phyloP scores from a whole-genome alignment of 37 sponge, comb jelly and placozoan genomes.

The Ianthella basta region DNA sequence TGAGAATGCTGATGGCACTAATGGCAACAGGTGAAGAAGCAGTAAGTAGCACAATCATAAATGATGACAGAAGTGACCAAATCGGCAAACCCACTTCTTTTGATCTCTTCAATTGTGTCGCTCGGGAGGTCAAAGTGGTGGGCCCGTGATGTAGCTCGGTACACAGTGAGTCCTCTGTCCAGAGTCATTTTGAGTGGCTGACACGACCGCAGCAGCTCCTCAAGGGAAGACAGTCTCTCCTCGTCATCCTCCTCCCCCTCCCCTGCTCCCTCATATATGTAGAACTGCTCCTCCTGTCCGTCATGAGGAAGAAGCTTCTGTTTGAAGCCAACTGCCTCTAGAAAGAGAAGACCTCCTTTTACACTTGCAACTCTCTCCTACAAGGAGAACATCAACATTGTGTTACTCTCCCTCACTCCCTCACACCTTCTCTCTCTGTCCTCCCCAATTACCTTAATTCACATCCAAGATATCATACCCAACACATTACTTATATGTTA shows the following conservation, averaged over 20 bases:
- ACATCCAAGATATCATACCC: too few species aligned
- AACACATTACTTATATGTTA: too few species aligned
- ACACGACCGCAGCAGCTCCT: constrained; percentile 39
- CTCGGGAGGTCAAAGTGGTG: constrained; percentile 59
- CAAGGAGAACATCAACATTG: not conserved
- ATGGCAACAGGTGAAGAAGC: too few species aligned
- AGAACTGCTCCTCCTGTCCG: constrained; percentile 64
- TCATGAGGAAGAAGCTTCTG: constrained; percentile 53
- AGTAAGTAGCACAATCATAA: too few species aligned
- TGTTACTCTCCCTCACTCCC: too few species aligned
- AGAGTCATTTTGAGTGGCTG: constrained; percentile 51
- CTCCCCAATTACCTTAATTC: too few species aligned
- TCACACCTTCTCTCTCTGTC: too few species aligned
- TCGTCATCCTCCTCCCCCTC: constrained; percentile 31
- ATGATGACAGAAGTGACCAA: too few species aligned
- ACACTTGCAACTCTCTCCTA: constrained; percentile 57
- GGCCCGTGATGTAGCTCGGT: constrained; percentile 37
- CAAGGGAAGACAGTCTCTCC: constrained; percentile 16
- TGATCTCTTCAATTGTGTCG: constrained; percentile 67
- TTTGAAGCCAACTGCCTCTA: constrained; percentile 73
- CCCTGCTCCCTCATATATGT: constrained; percentile 49
- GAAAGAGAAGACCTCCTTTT: constrained; percentile 56
- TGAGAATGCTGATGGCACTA: too few species aligned
- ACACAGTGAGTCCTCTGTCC: constrained; percentile 67
- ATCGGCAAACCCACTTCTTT: not conserved